Evolutionary conservation across 2,888 invertebrate genomes (phyloP).

Genomic region (Cerastis leucographa): DNA sequence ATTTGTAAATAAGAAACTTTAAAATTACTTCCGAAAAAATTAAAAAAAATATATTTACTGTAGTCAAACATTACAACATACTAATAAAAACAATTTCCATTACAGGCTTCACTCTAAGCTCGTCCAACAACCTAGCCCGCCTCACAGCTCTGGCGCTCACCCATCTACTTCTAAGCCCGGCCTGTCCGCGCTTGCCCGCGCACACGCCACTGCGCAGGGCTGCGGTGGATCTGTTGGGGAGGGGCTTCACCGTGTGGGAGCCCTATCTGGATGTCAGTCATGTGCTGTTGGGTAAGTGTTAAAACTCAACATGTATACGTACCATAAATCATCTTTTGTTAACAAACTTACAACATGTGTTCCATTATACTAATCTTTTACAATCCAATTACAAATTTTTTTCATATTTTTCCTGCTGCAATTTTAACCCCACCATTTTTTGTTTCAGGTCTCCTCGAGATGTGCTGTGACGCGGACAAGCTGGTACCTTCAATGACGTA

Average conservation of each 20-base stretch:
- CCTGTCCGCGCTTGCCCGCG: conserved; percentile 95
- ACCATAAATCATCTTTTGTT: no score
- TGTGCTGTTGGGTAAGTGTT: conserved; percentile 80
- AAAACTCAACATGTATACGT: no score
- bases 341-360: no score
- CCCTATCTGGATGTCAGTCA: conserved; percentile 93
- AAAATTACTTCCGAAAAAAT: no score
- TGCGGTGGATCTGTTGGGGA: conserved; percentile 98
- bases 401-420: background rate
- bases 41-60: no score
- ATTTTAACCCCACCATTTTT: no score
- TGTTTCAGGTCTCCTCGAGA: conserved; percentile 94
- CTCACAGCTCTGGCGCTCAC: conserved; percentile 98
- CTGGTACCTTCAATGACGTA: conserved; percentile 98
- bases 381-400: background rate
- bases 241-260: conserved; percentile 99
- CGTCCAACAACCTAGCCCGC: conserved; percentile 96
- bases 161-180: conserved; percentile 97
- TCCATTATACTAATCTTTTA: no score
- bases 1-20: no score
- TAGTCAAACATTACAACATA: no score
- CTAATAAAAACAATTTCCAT: background rate
- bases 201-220: conserved; percentile 98
- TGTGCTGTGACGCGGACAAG: conserved; percentile 97
- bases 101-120: conserved; percentile 84